Evolutionary conservation across 2,113 vertebrate species (phyloP).

Genomic region (Sinocyclocheilus maitianheensis): DNA sequence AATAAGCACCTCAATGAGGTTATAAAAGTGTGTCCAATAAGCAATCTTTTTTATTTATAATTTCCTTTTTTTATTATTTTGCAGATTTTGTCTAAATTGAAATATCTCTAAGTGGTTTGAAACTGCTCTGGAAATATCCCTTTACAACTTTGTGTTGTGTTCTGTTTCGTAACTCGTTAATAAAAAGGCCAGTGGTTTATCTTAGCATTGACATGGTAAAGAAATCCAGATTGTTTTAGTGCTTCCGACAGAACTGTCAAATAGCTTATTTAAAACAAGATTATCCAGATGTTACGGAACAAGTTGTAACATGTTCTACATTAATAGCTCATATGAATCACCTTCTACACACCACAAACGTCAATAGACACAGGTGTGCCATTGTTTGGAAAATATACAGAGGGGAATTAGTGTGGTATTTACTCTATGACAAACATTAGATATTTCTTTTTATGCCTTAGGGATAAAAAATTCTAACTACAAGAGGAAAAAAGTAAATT

Average conservation of each 20-base stretch:
- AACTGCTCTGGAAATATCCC: too few species aligned
- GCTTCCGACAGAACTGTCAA: slow-evolving; percentile 67
- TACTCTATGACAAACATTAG: slow-evolving; percentile 18
- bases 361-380: slow-evolving; percentile 32
- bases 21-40: neutral
- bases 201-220: slow-evolving; percentile 39
- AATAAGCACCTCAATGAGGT: neutral
- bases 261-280: slow-evolving; percentile 62
- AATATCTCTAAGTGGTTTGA: too few species aligned
- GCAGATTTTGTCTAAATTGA: too few species aligned
- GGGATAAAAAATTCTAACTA: slow-evolving; percentile 14
- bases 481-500: slow-evolving; percentile 39
- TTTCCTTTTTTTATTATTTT: neutral
- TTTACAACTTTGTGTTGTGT: neutral
- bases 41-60: neutral
- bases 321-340: slow-evolving; percentile 1
- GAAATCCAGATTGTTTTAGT: slow-evolving; percentile 55
- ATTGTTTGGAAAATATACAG: neutral
- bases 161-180: slow-evolving; percentile 1
- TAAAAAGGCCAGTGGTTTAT: slow-evolving; percentile 15
- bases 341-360: slow-evolving; percentile 17
- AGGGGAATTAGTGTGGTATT: neutral
- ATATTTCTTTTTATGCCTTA: slow-evolving; percentile 6
- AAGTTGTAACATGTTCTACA: slow-evolving; percentile 8
- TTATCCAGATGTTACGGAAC: slow-evolving; percentile 67